phyloP scores from a whole-genome alignment of 2,797 vertebrate species.

The Diplodus puntazzo region DNA sequence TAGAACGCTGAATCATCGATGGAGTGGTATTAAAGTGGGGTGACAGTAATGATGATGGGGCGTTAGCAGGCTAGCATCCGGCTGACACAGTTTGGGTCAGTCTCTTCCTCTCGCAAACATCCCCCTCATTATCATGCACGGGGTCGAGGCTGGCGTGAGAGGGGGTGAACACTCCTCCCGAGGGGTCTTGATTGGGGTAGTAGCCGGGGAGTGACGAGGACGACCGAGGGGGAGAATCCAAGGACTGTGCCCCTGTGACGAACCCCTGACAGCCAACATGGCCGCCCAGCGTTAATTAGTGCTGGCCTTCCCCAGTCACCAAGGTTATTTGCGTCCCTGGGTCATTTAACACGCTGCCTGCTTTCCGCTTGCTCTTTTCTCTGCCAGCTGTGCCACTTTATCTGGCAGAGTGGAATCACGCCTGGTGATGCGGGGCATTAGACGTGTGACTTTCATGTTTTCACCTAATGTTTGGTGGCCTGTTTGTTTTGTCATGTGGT shows the following conservation, averaged over 20 bases:
- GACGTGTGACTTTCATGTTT: conserved; percentile 79
- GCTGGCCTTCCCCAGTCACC: conserved; percentile 85
- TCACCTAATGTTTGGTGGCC: conserved; percentile 68
- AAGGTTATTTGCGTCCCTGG: conserved; percentile 86
- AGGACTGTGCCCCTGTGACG: conserved; percentile 75
- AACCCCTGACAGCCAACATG: conserved; percentile 75
- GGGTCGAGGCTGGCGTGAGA: conserved; percentile 72
- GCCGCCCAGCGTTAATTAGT: conserved; percentile 84
- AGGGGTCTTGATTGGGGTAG: conserved; percentile 61
- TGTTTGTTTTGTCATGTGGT: conserved; percentile 65
- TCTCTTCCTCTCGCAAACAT: conserved; percentile 54
- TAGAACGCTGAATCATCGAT: conserved; percentile 53
- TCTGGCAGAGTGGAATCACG: conserved; percentile 77
- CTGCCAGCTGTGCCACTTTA: conserved; percentile 86
- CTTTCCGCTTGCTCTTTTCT: conserved; percentile 86
- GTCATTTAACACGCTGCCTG: conserved; percentile 84
- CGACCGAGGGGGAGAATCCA: conserved; percentile 73
- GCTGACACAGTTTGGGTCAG: conserved; percentile 67
- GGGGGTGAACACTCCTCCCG: conserved; percentile 61
- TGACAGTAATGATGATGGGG: conserved; percentile 60
- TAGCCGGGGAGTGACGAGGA: conserved; percentile 69
- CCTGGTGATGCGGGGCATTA: conserved; percentile 65
- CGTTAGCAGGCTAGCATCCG: conserved; percentile 61
- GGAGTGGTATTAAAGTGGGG: conserved; percentile 45
- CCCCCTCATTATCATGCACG: conserved; percentile 71